Evolutionary conservation across 2,888 invertebrate species (phyloP), one percentile per base, ranked within the genome.

Genomic region (Cheilosia scutellata): DNA sequence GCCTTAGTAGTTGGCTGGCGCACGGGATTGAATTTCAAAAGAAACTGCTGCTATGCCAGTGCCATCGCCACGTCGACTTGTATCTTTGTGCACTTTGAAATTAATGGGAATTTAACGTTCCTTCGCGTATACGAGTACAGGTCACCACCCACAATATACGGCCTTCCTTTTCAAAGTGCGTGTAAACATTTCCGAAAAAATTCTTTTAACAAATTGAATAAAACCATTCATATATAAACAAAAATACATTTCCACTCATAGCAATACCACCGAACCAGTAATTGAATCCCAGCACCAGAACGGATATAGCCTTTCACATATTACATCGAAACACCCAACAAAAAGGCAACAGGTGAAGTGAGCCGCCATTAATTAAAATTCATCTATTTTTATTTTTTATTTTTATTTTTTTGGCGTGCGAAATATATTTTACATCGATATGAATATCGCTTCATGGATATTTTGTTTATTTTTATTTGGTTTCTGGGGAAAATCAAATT

Each of bases 311-410:
- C 37, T 37, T 11, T 11, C 37, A 13, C 7, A 16, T n/a, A 40
- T 25, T 44, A 62, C 20, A 29, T 42, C 27, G 57, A 25, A 31
- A 31, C 57, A 20, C 47, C 47, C 9, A 31, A 27, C 42, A 13
- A 66, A 40, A 42, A 33, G 72, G 82, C 77, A 78, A 78, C 74
- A 83, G 78, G 83, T 83, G 40, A 58, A 20, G 20, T 20, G 33
- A 70, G 44, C 72, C 57, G 49, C 25, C 37, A 77, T 78, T 87
- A 84, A 84, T 87, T 87, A 84, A 84, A 83, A 82, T 37, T 37
- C 37, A 37, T 37, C 37, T 37, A 37, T 37, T 11, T 1, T 0
- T 37, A 0, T 37, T 37, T 11, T 37, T 37, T 37, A 9, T 37
- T 37, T 33, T 37, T 7, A 11, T 37, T 37, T 37, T 11, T 0